These are phyloP conservation scores for Oryzias melastigma DNA, from an alignment of 2,113 vertebrate genomes.

Conservation along the genomic window DNA sequence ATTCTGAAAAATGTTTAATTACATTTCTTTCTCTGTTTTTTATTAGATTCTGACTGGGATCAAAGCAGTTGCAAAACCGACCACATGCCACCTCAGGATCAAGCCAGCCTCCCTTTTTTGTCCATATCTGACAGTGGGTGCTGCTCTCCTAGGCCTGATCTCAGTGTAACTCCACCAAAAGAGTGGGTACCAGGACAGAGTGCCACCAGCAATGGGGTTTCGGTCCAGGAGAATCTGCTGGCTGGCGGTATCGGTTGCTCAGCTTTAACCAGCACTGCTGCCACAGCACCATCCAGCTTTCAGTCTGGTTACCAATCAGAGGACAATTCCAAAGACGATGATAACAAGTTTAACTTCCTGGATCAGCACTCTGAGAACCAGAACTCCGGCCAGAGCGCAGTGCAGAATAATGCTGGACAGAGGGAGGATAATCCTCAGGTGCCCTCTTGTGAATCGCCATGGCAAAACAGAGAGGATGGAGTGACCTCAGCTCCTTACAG, in stretches of 20 bases:
- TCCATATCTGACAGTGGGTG: slow-evolving; percentile 57
- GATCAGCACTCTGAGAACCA: slow-evolving; percentile 64
- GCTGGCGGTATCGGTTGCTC: slow-evolving; percentile 47
- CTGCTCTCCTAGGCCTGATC: slow-evolving; percentile 57
- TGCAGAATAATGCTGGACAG: slow-evolving; percentile 15
- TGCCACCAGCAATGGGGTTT: slow-evolving; percentile 22
- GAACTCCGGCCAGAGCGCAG: slow-evolving; percentile 44
- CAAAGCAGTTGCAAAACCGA: slow-evolving; percentile 34
- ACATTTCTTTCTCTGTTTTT: slow-evolving; percentile 1
- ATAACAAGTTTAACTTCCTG: slow-evolving; percentile 53
- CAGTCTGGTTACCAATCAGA: slow-evolving; percentile 50
- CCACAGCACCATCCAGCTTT: slow-evolving; percentile 32
- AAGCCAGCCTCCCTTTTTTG: slow-evolving; percentile 50
- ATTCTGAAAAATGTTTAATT: background rate
- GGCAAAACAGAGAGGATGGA: slow-evolving; percentile 52
- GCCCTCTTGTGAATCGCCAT: slow-evolving; percentile 34
- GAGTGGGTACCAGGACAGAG: slow-evolving; percentile 60
- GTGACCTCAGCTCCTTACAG: slow-evolving; percentile 24
- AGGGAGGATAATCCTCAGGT: slow-evolving; percentile 45
- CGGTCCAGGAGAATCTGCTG: slow-evolving; percentile 51
- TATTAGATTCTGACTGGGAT: slow-evolving; percentile 59
- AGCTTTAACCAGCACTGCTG: slow-evolving; percentile 30
- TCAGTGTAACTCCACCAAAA: slow-evolving; percentile 42
- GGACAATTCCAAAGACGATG: slow-evolving; percentile 53
- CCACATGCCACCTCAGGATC: slow-evolving; percentile 43